Percentiles rank a stretch among this genome's conserved stretches.
Evolutionary conservation across 2,888 invertebrate genomes (phyloP).

Genomic region (Nomada fucata): DNA sequence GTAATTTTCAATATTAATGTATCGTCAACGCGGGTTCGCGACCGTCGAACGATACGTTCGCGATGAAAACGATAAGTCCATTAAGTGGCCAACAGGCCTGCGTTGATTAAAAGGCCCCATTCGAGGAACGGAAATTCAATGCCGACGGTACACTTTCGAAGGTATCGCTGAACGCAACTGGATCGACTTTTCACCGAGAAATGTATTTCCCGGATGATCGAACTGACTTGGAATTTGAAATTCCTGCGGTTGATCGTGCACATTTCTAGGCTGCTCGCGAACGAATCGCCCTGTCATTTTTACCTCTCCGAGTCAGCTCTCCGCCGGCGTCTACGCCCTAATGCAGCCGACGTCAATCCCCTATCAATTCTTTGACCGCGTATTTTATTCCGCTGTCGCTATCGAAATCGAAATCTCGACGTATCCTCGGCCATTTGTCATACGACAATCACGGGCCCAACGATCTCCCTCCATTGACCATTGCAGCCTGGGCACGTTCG

Average conservation of each 20-base stretch:
- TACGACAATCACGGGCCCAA: constrained; percentile 50
- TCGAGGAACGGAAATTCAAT: not conserved
- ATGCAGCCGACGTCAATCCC: constrained; percentile 38
- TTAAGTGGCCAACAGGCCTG: not conserved
- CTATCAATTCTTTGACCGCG: constrained; percentile 53
- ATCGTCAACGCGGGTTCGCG: constrained; percentile 40
- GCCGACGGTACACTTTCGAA: not conserved
- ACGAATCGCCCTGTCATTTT: constrained; percentile 46
- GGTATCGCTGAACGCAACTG: not conserved
- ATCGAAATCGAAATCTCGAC: constrained; percentile 60
- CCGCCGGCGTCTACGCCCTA: constrained; percentile 47
- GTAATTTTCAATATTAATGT: constrained; percentile 62
- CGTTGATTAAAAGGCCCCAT: not conserved
- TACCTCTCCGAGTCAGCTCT: constrained; percentile 43
- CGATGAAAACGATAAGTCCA: constrained; percentile 26
- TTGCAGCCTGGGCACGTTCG: not conserved
- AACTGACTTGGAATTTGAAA: constrained; percentile 23
- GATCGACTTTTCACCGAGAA: not conserved
- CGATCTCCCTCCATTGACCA: constrained; percentile 33
- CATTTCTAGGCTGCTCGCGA: not conserved
- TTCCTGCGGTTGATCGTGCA: constrained; percentile 3
- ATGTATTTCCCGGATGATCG: not conserved
- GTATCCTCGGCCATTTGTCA: constrained; percentile 62
- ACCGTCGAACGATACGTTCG: constrained; percentile 21
- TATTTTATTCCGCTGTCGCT: constrained; percentile 29